phyloP scores from a whole-genome alignment of 2,113 vertebrate genomes.

The Bucco capensis region DNA sequence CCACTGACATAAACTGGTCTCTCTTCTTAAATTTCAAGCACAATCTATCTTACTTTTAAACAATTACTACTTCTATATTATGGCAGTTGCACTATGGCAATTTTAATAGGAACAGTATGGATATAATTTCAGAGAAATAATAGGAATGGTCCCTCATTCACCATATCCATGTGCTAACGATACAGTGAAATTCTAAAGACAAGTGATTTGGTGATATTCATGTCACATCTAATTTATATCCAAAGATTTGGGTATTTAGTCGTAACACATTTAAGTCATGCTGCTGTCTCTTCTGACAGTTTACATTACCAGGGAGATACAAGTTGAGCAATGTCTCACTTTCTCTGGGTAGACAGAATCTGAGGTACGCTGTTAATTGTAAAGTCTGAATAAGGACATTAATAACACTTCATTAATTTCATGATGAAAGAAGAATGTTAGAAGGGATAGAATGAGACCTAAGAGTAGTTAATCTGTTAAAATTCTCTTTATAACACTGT shows the following conservation, averaged over 20 bases:
- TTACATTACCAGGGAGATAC: neutral
- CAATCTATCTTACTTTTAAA: neutral
- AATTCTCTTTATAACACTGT: neutral
- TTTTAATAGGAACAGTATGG: neutral
- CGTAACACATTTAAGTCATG: neutral
- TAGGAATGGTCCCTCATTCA: neutral
- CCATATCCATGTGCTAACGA: neutral
- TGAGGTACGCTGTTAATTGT: neutral
- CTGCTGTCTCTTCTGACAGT: neutral
- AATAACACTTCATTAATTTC: slow-evolving; percentile 16
- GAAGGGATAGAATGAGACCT: neutral
- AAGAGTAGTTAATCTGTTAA: neutral
- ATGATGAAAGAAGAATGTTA: slow-evolving; percentile 17
- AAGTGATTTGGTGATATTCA: neutral
- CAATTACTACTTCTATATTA: neutral
- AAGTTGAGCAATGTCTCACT: neutral
- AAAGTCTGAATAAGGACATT: slow-evolving; percentile 2
- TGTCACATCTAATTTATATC: slow-evolving; percentile 2
- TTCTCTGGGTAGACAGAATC: neutral
- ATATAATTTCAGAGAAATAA: neutral
- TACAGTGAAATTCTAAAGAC: neutral
- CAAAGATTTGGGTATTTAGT: neutral
- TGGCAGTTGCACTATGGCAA: neutral
- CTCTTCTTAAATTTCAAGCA: neutral
- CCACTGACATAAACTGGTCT: neutral